Evolutionary conservation across 2,113 vertebrate genomes (phyloP).

Genomic region (Pavo muticus): DNA sequence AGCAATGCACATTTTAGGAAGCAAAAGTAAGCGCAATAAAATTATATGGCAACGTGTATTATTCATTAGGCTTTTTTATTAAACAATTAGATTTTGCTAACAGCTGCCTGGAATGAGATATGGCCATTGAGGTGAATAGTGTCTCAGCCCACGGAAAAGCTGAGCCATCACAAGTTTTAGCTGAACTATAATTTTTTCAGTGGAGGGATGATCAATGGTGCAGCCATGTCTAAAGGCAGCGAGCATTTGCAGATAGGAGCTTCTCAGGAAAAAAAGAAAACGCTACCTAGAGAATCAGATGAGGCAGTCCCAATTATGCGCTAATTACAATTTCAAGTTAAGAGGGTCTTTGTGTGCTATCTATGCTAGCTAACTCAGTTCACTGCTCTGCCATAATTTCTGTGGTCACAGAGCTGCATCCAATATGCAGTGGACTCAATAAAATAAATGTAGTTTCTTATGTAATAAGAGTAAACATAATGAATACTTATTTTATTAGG

Average conservation of each 20-base stretch:
- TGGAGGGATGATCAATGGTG: neutral
- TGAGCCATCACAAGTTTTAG: neutral
- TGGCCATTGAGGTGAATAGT: neutral
- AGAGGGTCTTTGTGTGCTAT: neutral
- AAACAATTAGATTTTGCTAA: neutral
- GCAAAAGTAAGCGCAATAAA: neutral
- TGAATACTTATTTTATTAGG: neutral
- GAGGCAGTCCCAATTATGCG: neutral
- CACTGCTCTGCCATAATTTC: neutral
- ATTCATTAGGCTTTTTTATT: neutral
- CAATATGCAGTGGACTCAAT: neutral
- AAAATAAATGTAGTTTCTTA: neutral
- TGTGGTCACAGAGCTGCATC: neutral
- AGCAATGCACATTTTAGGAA: neutral
- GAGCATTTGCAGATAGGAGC: neutral
- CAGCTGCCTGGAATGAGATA: neutral
- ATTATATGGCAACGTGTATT: neutral
- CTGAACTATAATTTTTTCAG: neutral
- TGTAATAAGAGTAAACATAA: neutral
- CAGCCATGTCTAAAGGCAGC: neutral
- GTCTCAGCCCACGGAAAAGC: neutral
- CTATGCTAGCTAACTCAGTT: neutral
- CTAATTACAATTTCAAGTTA: neutral
- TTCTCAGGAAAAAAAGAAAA: neutral
- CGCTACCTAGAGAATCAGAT: neutral